These are phyloP conservation scores for Myotis yumanensis DNA, from an alignment of 2,113 vertebrate species.

Conservation along the genomic window DNA sequence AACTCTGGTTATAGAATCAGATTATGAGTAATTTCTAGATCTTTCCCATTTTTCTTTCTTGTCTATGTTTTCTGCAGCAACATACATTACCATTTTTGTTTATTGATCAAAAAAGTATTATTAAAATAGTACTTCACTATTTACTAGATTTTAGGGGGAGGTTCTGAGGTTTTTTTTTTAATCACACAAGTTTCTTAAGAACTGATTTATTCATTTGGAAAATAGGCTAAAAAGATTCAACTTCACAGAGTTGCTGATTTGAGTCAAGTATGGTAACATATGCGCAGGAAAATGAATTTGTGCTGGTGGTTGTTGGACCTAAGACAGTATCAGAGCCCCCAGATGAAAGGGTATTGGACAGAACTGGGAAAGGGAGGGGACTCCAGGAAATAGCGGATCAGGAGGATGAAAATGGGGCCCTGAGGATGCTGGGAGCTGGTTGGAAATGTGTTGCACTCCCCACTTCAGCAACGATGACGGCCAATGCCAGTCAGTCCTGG, in stretches of 20 bases:
- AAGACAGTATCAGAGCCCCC: not conserved
- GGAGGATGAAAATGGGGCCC: not conserved
- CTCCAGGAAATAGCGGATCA: not conserved
- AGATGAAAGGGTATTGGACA: not conserved
- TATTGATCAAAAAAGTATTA: not conserved
- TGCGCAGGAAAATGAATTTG: not conserved
- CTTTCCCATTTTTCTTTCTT: not conserved
- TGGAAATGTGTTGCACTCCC: too few species aligned
- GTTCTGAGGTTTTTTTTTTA: not conserved
- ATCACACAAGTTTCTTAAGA: not conserved
- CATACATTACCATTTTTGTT: not conserved
- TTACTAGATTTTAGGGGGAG: not conserved
- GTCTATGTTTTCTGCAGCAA: not conserved
- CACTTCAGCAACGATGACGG: not conserved
- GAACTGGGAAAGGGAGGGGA: rapidly evolving
- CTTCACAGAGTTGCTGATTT: not conserved
- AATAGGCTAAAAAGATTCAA: not conserved
- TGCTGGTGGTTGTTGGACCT: not conserved
- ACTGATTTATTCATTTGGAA: not conserved
- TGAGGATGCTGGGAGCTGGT: too few species aligned
- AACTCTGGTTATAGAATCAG: not conserved
- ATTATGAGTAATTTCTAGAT: not conserved
- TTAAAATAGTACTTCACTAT: not conserved
- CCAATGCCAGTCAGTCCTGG: not conserved
- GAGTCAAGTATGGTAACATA: not conserved